Evolutionary conservation across 2,797 vertebrate species (phyloP), one percentile per base, ranked within the genome.

Genomic region (Odontamblyopus lacepedii): DNA sequence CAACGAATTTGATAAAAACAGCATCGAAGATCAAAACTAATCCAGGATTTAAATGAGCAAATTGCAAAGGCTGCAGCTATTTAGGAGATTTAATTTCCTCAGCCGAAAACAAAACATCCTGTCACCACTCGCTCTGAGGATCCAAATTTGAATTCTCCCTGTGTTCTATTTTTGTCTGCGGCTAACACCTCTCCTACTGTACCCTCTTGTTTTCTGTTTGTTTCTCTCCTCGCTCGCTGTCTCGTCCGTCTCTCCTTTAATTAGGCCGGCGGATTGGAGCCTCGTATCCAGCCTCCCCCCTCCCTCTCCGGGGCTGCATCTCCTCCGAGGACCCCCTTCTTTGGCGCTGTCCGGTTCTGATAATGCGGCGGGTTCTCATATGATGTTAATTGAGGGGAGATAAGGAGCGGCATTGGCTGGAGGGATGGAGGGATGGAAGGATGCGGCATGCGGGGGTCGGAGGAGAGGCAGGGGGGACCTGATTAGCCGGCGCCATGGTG

Each of bases 351-450:
- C 86, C 79, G 89, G 84, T 87, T 87, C 85, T 90, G 91, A 92
- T 92, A 92, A 92, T 91, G 85, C 85, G 85, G 73, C 77, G 78
- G 77, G 79, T 79, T 27, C 87, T 84, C 85, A 78, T 87, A 88
- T 88, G 88, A 91, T 90, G 90, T 90, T 92, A 92, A 91, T 92
- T 92, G 91, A 91, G 88, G 85, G 87, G 87, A 91, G 90, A 92
- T 91, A 92, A 91, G 89, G 87, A 85, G 90, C 86, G 83, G 86
- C 72, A n/a, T 85, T 73, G 83, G 88, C 84, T 89, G 87, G 73
- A 80, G 86, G 88, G 86, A 38, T 88, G 86, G 73, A 80, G 86
- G 88, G 86, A 83, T 88, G 87, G 73, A 80, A 86, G 88, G 85
- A 88, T 83, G 87, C 83, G 12, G 16, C 16, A 70, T 61, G 84